Base-by-base conservation (phyloP, 2,113 vertebrate species). In the Lasiurus cinereus region DNA sequence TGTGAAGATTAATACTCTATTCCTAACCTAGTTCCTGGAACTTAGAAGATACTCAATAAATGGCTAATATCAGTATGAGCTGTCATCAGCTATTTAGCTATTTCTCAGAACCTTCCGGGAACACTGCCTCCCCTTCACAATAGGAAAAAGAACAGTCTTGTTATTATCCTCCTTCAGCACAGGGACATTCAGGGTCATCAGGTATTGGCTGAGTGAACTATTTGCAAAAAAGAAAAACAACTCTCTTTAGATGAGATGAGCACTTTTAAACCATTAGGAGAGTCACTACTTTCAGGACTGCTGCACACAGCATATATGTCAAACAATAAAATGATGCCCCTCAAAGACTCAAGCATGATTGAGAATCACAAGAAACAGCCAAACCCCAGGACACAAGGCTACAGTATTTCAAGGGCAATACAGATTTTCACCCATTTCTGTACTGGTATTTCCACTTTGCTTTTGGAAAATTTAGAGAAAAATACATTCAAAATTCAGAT, bases 401-500 rank as follows among this genome's bases (percentile, higher is more conserved):
- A 27, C 5, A 24, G 16, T 1, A 19, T 33, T 54, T 27, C 21
- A 82, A 82, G 13, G 22, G 2, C 24, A 93, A 73, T n/a, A 69
- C 13, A 82, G 36, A 87, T 24, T 88, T 86, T 59, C 16, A 16
- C 8, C 50, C 39, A 48, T 31, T 9, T 90, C 27, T 56, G 7
- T 24, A 27, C 18, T n/a, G 0, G 10, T 3, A 16, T 93, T 90
- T 95, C 50, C n/a, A 62, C 22, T 31, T 78, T 85, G 46, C 39
- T 43, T 72, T 94, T 62, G 46, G 31, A 91, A 79, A 83, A 62
- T 67, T 79, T 43, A 64, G 18, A 86, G 54, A 93, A 70, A 70
- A 70, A 91, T 3, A 52, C 19, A 79, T 79, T 70, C 66, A 50
- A 24, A 90, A 66, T 59, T 77, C 83, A 91, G 1, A 93, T 3